Evolutionary conservation across 2,113 vertebrate genomes (phyloP), one percentile per base, ranked within the genome.

Genomic region (Cheirogaleus medius): DNA sequence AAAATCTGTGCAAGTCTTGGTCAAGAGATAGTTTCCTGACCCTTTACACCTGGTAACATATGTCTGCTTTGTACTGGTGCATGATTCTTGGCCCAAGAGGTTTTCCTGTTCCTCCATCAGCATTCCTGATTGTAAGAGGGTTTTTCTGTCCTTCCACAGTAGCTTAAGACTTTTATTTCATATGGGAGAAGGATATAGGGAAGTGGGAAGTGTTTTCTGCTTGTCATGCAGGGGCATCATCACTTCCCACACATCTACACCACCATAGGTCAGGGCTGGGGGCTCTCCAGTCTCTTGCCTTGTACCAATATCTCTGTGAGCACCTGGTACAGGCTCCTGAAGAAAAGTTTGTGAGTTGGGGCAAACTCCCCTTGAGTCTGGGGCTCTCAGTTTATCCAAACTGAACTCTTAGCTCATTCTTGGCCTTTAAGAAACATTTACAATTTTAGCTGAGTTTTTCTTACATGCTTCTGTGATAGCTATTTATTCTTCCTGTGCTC

Each of bases 341-440:
- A 56, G 37, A 56, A 81, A 27, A 68, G 47, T 52, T 18, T 56
- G 27, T 80, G 63, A 88, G 14, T 47, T 29, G 73, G 6, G 13
- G 32, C 32, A 66, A 91, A 85, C 6, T 52, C 12, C 4, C 29
- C 63, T 37, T 56, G 25, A 44, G 5, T 60, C 12, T 78, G n/a
- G 20, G 27, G 20, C 2, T 69, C 12, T 84, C 23, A 29, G 2
- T 60, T 93, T 87, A 85, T 52, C 63, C 44, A 47, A 69, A 80
- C 42, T 54, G n/a, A 91, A 94, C 78, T 93, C 29, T 52, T 83
- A 42, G 6, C 86, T 37, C 12, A 56, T 11, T 54, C 21, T 91
- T 68, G 37, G 4, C 21, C 39, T 94, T 93, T 87, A 76, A 73
- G 42, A 78, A 52, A 11, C 23, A 71, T 52, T 87, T 84, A 74